Percentiles rank a stretch among this genome's conserved stretches.
Evolutionary conservation across 2,113 vertebrate genomes (phyloP).

Genomic region (Salvator merianae): DNA sequence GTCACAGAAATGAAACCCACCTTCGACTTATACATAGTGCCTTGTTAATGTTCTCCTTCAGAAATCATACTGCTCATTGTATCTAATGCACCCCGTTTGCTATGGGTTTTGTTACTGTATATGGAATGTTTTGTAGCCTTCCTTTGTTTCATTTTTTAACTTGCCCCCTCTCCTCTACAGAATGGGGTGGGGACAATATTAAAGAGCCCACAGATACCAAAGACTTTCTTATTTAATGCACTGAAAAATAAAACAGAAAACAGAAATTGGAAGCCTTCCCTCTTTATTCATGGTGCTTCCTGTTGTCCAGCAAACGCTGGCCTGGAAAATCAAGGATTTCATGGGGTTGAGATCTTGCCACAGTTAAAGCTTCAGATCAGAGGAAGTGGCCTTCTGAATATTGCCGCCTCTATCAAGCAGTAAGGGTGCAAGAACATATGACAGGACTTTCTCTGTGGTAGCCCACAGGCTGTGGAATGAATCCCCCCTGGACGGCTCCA

Average conservation of each 20-base stretch:
- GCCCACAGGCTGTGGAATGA: no score
- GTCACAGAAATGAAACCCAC: not conserved
- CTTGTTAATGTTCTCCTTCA: constrained; percentile 50
- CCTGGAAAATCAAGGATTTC: no score
- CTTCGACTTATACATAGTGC: constrained; percentile 55
- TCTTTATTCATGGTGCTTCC: not conserved
- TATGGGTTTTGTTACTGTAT: constrained; percentile 72
- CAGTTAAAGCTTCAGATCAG: no score
- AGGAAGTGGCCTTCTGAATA: no score
- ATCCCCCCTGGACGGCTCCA: no score
- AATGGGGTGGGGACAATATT: constrained; percentile 70
- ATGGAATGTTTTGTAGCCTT: constrained; percentile 71
- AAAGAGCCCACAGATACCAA: constrained; percentile 72
- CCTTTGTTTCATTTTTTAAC: constrained; percentile 33
- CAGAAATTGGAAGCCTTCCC: constrained; percentile 14
- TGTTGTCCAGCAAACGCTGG: not conserved
- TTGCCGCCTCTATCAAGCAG: no score
- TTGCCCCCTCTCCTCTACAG: constrained; percentile 35
- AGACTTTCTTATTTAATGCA: constrained; percentile 76
- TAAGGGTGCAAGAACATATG: no score
- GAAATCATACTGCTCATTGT: constrained; percentile 54
- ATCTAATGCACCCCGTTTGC: constrained; percentile 66
- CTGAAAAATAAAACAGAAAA: constrained; percentile 75
- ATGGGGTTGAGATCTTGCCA: no score
- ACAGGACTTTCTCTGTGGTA: no score